A percentile compares a stretch with the other conserved stretches of the same genome.
Evolutionary conservation across 23 tunicate species (phyloP).

Genomic region (Trididemnum nubilum): DNA sequence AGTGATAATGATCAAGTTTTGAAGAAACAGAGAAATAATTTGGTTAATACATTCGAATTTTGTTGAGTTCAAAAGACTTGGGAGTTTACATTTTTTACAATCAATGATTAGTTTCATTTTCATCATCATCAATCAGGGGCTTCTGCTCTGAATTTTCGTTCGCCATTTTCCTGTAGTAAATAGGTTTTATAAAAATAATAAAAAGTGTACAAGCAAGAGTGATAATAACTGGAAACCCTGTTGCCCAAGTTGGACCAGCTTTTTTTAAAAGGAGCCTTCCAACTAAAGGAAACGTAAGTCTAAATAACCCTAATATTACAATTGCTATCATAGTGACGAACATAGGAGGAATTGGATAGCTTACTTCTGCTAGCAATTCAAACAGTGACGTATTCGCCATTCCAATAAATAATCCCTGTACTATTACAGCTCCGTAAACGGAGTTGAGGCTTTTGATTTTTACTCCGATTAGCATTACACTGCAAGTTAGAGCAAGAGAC

Average conservation of each 20-base stretch:
- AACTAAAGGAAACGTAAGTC: constrained; percentile 35
- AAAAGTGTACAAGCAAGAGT: constrained; percentile 12
- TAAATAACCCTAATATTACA: constrained; percentile 39
- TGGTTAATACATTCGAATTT: too few species aligned
- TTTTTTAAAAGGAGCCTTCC: constrained; percentile 20
- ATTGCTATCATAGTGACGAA: constrained; percentile 54
- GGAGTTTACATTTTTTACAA: too few species aligned
- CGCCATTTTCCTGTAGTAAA: constrained; percentile 25
- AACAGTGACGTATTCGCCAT: constrained; percentile 48
- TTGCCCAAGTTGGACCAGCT: constrained; percentile 20
- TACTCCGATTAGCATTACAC: constrained; percentile 33
- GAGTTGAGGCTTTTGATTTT: background rate
- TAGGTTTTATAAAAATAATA: constrained; percentile 11
- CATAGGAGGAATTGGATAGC: constrained; percentile 54
- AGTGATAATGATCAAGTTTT: too few species aligned
- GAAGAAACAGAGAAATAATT: too few species aligned
- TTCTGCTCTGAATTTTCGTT: background rate
- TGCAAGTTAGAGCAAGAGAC: constrained; percentile 31
- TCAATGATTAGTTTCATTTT: too few species aligned
- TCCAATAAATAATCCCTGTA: constrained; percentile 54
- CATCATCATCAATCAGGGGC: background rate
- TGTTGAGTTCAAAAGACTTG: too few species aligned
- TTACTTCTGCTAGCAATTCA: constrained; percentile 62
- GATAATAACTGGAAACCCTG: constrained; percentile 29
- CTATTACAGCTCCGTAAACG: constrained; percentile 32